Evolutionary conservation across 2,797 vertebrate species (phyloP).

Genomic region (Neopelma chrysocephalum): DNA sequence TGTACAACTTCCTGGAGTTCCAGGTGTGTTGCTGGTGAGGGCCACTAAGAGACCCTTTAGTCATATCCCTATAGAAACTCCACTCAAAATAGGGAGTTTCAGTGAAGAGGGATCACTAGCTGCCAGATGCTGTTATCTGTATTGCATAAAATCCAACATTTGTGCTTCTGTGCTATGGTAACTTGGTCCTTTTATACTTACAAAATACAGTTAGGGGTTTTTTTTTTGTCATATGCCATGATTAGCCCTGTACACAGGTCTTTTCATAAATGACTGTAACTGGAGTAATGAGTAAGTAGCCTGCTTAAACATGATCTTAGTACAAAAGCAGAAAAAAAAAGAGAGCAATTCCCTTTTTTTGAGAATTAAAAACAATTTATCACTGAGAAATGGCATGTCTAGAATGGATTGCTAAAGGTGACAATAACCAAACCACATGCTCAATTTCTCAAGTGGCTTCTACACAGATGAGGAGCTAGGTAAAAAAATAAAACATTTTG

Average conservation of each 20-base stretch:
- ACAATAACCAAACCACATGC: neutral
- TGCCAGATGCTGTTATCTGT: neutral
- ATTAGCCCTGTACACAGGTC: neutral
- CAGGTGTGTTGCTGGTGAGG: neutral
- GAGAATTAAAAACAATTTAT: neutral
- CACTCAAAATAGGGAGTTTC: neutral
- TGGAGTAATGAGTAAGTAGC: neutral
- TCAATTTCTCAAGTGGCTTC: neutral
- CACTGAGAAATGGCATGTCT: neutral
- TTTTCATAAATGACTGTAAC: neutral
- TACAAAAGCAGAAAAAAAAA: neutral
- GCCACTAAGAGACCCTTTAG: neutral
- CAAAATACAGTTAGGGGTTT: no score
- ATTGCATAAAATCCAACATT: conserved; percentile 16
- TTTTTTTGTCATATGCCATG: neutral
- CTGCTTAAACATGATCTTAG: neutral
- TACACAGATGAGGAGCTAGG: neutral
- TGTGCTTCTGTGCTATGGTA: conserved; percentile 42
- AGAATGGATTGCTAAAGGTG: neutral
- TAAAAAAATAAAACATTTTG: neutral
- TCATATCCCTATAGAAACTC: neutral
- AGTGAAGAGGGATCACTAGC: neutral
- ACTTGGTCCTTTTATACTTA: conserved; percentile 28
- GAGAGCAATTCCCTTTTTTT: neutral
- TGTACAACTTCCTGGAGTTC: neutral